Conservation (phyloP, 1,140 invertebrate genomes). For the Pemphigus obesinymphae region DNA sequence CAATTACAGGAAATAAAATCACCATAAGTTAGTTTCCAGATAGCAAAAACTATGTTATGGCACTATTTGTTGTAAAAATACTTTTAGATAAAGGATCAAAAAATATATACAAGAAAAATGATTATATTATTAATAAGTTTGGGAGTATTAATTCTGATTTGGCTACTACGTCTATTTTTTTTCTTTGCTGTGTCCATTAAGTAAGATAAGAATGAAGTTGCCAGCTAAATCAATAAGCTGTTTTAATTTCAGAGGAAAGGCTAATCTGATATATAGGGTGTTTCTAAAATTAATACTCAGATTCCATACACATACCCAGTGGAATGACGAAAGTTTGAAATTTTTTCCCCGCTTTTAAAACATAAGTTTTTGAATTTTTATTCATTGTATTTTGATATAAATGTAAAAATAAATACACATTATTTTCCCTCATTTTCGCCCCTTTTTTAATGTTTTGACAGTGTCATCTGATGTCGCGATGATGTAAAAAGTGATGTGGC, state of each 20-base stretch:
- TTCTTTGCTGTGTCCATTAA: slow-evolving; percentile 67
- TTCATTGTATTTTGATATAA: no score
- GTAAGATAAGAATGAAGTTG: slow-evolving; percentile 89
- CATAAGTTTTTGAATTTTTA: no score
- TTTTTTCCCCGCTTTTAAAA: no score
- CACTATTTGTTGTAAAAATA: slow-evolving; percentile 83
- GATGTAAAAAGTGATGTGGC: no score
- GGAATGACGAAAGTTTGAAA: no score
- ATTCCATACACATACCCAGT: no score
- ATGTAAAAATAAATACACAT: no score
- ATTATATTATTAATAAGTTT: slow-evolving; percentile 1
- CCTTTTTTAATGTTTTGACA: no score
- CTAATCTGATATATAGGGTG: no score
- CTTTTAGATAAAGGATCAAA: slow-evolving; percentile 81
- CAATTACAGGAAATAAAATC: slow-evolving; percentile 77
- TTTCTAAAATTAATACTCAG: no score
- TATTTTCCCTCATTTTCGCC: no score
- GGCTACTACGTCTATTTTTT: slow-evolving; percentile 39
- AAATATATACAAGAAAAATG: slow-evolving; percentile 79
- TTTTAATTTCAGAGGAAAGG: slow-evolving; percentile 12
- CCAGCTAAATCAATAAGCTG: slow-evolving; percentile 68
- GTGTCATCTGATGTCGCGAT: no score
- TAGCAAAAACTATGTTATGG: slow-evolving; percentile 74
- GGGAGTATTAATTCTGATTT: slow-evolving; percentile 37
- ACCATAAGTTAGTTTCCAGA: slow-evolving; percentile 83